Evolutionary conservation across 2,888 invertebrate genomes (phyloP), one percentile per base, ranked within the genome.

Genomic region (Phrixothrix hirtus): DNA sequence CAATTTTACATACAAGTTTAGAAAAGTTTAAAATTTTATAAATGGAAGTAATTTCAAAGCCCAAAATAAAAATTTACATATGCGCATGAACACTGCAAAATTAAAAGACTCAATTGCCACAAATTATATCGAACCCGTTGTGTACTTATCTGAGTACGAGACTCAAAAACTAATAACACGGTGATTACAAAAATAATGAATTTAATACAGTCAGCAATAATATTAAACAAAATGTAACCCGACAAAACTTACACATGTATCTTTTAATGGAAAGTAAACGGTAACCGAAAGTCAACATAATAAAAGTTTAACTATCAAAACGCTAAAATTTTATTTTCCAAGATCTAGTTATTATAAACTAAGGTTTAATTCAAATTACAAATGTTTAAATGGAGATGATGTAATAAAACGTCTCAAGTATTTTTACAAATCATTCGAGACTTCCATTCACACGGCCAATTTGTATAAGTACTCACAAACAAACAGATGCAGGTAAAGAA

Each of bases 391-490:
- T 51, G 36, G 44, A 54, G 57, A 59, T 57, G 50, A 52, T 44
- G 47, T 31, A 54, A 34, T 45, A 29, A 17, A 57, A 57, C 49
- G 61, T 56, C 59, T 56, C 58, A 43, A 38, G 37, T 25, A 27
- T 44, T 31, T 42, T 50, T 52, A 52, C 37, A 52, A 42, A 37
- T 37, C 60, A 61, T 61, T 63, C 63, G 62, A 62, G 60, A 60
- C 59, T 63, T 60, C 45, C 63, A 62, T 62, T 62, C 64, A 61
- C 62, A 60, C 60, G 56, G 52, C 62, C 62, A 61, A 60, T 60
- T 65, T 71, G n/a, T n/a, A 72, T 74, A 74, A 74, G 73, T 74
- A 74, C 74, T 69, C 73, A 72, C 71, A 63, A 62, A 62, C 63
- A 64, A 63, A 65, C 64, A 65, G 62, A 65, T 65, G 65, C 61